A percentile compares a stretch with the other conserved stretches of the same genome.
These are phyloP conservation scores for Eupithecia abbreviata DNA, from an alignment of 2,888 invertebrate genomes.

Conservation along the genomic window DNA sequence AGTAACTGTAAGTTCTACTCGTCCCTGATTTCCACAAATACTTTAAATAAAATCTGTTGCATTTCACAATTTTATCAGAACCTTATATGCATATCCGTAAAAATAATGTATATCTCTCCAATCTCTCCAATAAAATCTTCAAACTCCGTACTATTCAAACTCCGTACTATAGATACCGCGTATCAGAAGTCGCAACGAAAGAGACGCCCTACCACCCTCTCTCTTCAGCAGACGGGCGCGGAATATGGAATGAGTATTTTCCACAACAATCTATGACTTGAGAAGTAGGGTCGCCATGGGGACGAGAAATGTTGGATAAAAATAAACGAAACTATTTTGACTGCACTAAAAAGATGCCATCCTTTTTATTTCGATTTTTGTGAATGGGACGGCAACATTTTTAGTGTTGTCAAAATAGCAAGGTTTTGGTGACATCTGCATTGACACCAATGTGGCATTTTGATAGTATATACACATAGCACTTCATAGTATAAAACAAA, in stretches of 20 bases:
- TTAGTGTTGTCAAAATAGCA: too few species aligned
- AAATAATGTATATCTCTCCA: too few species aligned
- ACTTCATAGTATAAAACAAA: too few species aligned
- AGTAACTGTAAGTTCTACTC: too few species aligned
- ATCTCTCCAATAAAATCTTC: too few species aligned
- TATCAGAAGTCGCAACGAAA: constrained; percentile 58
- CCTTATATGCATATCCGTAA: too few species aligned
- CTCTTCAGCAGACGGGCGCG: constrained; percentile 60
- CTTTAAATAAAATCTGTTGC: too few species aligned
- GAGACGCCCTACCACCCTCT: constrained; percentile 49
- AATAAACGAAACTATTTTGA: not conserved
- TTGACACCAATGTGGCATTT: not conserved
- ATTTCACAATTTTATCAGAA: too few species aligned
- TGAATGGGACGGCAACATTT: not conserved
- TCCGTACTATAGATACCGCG: constrained; percentile 55
- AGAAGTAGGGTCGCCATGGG: constrained; percentile 49
- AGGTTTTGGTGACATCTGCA: not conserved
- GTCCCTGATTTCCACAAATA: too few species aligned
- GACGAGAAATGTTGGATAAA: constrained; percentile 31
- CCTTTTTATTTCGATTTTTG: not conserved
- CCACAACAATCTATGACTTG: constrained; percentile 71
- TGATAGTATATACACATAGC: too few species aligned
- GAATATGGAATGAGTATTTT: constrained; percentile 74
- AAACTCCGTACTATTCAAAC: constrained; percentile 48
- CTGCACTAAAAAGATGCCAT: not conserved